Conservation (phyloP, 2,113 vertebrate species). For the Clupea harengus region DNA sequence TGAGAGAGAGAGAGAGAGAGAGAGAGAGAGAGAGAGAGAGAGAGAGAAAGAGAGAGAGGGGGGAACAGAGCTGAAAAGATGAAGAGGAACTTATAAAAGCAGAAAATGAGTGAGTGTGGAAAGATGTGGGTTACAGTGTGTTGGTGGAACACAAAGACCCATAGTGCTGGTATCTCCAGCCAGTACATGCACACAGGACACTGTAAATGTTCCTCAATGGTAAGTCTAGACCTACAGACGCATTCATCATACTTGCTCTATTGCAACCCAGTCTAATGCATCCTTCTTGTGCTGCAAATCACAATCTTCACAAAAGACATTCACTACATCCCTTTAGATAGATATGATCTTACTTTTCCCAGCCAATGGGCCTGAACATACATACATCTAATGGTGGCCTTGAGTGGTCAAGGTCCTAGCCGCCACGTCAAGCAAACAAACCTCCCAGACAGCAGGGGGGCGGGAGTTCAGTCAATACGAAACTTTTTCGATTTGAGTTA, state of each 20-base stretch:
- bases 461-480: background rate
- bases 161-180: background rate
- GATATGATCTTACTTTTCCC: background rate
- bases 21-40: background rate
- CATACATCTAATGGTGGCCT: background rate
- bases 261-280: background rate
- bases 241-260: background rate
- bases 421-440: background rate
- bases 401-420: background rate
- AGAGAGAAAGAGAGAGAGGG: background rate
- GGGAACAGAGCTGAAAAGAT: background rate
- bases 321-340: background rate
- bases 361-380: background rate
- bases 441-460: background rate
- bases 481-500: background rate
- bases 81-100: background rate
- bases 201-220: background rate
- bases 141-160: background rate
- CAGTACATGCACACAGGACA: background rate
- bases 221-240: background rate
- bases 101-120: conserved; percentile 35
- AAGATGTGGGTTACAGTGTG: conserved; percentile 1
- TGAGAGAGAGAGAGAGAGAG: conserved; percentile 20
- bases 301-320: background rate
- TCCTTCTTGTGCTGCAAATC: background rate